Evolutionary conservation across 2,888 invertebrate genomes (phyloP).

Genomic region (Agrochola circellaris): DNA sequence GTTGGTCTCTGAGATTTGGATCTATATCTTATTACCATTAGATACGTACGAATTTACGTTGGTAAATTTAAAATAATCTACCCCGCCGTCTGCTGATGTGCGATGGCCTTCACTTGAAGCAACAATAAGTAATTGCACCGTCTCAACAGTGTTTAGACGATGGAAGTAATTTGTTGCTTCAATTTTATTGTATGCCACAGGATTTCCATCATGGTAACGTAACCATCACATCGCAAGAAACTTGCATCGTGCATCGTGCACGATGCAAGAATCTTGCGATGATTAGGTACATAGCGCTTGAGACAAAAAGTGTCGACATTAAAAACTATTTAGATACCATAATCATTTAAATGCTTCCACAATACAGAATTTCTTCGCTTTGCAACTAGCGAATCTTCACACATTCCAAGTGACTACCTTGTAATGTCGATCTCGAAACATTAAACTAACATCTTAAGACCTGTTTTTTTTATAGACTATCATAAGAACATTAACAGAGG

Average conservation of each 20-base stretch:
- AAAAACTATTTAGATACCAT: neutral
- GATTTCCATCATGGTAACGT: no score
- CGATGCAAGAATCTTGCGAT: neutral
- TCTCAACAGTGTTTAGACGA: no score
- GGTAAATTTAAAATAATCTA: no score
- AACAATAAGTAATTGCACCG: no score
- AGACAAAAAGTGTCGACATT: neutral
- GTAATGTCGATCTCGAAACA: constrained; percentile 52
- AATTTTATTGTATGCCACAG: neutral
- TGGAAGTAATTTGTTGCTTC: no score
- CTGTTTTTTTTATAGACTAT: constrained; percentile 73
- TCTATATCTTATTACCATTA: no score
- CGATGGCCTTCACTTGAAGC: no score
- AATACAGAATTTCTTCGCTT: constrained; percentile 10
- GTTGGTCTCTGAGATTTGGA: no score
- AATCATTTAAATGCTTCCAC: neutral
- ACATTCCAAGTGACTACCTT: constrained; percentile 49
- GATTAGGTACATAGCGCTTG: neutral
- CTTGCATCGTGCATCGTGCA: neutral
- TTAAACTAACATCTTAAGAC: constrained; percentile 68
- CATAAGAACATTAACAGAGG: constrained; percentile 73
- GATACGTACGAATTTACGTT: no score
- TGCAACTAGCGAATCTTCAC: constrained; percentile 16
- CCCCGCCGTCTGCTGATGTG: no score
- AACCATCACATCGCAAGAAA: no score